Evolutionary conservation across 2,888 invertebrate species (phyloP), one percentile per base, ranked within the genome.

Genomic region (Pteria penguin): DNA sequence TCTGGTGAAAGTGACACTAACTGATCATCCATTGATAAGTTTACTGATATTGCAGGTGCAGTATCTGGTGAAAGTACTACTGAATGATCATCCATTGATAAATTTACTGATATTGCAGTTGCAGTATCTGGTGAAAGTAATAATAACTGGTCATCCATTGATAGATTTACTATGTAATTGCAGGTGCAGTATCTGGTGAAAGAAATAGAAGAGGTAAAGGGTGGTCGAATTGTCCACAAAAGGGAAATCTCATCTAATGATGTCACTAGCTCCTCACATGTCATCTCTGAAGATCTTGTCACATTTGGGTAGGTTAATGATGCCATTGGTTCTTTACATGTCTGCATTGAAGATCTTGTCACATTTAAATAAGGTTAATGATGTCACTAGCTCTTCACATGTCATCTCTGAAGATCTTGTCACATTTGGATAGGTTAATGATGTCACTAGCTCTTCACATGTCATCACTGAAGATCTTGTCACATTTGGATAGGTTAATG

Each of bases 381-480:
- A 90, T 60, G 88, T 88, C 22, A 84, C 90, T 32, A 90, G 88
- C 61, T 89, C 92, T 14, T 88, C 90, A 11, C 84, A 90, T 61
- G 84, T 93, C 26, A 97, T 98, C 80, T 95, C 96, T 0, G 96
- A 96, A 89, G 95, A 96, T 80, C 93, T 98, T 71, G 97, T 98
- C 0, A 97, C 8, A 18, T 11, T 8, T 57, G 8, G n/a, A 22
- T 18, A 57, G 71, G 80, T n/a, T n/a, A 22, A 57, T 14, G 88
- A 90, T 60, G 88, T 88, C 22, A 84, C 90, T 32, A 90, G 88
- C 61, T 89, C 92, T 14, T 88, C 90, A 11, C 84, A 90, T 61
- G 84, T 93, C 26, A 97, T 98, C 80, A 95, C 96, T 0, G 96
- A 96, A 89, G 95, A 96, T 80, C 93, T 98, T 71, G 97, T 98